Evolutionary conservation across 2,797 vertebrate species (phyloP).

Genomic region (Philypnodon macrostomus): DNA sequence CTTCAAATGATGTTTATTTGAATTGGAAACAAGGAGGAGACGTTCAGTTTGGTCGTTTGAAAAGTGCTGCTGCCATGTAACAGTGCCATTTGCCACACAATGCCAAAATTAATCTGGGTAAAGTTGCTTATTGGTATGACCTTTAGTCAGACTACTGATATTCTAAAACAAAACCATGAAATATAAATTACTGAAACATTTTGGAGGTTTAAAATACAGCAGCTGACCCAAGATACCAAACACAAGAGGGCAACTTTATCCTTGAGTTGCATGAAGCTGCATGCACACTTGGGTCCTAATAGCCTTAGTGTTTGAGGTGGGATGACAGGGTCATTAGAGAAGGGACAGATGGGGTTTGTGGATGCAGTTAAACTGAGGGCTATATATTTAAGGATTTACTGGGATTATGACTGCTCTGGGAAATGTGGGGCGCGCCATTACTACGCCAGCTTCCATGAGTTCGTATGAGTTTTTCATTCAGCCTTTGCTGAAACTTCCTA

Average conservation of each 20-base stretch:
- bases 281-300: conserved; percentile 66
- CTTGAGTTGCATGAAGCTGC: conserved; percentile 50
- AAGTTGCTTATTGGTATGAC: conserved; percentile 60
- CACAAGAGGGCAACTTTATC: conserved; percentile 63
- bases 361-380: conserved; percentile 62
- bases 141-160: conserved; percentile 48
- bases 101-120: conserved; percentile 53
- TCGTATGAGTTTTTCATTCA: conserved; percentile 84
- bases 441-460: conserved; percentile 82
- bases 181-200: neutral
- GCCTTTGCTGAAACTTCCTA: conserved; percentile 84
- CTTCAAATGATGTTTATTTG: conserved; percentile 42
- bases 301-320: conserved; percentile 60
- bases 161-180: conserved; percentile 11
- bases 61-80: conserved; percentile 64
- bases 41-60: conserved; percentile 48
- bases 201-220: conserved; percentile 11
- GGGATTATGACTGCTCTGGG: conserved; percentile 74
- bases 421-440: conserved; percentile 77
- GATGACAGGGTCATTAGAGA: conserved; percentile 71
- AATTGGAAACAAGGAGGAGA: conserved; percentile 20
- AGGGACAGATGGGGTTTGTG: conserved; percentile 53
- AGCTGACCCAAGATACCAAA: conserved; percentile 59
- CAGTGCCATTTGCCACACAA: conserved; percentile 53
- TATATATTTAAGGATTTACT: conserved; percentile 70